phyloP scores from a whole-genome alignment of 2,797 vertebrate species.

The Manis javanica region DNA sequence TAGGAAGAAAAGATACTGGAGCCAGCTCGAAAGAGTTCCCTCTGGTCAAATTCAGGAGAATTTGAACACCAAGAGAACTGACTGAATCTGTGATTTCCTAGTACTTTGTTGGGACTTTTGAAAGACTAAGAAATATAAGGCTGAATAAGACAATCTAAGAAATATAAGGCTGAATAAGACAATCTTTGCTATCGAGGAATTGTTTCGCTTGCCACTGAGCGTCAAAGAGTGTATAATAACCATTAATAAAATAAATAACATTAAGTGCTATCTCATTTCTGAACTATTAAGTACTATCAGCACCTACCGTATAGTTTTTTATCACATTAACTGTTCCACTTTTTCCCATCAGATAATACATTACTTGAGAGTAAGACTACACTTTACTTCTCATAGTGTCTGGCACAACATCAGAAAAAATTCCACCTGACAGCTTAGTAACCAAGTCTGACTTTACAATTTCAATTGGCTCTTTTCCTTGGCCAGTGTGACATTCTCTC shows the following conservation, averaged over 20 bases:
- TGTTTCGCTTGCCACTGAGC: not conserved
- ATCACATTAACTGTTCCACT: conserved; percentile 8
- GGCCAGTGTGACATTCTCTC: not conserved
- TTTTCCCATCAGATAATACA: not conserved
- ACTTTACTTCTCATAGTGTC: not conserved
- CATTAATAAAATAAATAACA: conserved; percentile 37
- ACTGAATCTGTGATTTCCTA: not conserved
- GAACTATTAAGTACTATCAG: conserved; percentile 16
- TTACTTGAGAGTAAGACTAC: not conserved
- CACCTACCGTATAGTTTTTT: not conserved
- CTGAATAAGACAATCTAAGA: not conserved
- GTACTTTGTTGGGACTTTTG: not conserved
- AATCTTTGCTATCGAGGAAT: not conserved
- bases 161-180: not conserved
- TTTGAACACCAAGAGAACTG: not conserved
- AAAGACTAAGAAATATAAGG: conserved; percentile 24
- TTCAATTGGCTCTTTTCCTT: not conserved
- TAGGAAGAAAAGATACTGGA: not conserved
- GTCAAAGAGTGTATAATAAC: not conserved
- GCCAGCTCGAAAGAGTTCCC: not conserved
- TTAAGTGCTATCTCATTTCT: conserved; percentile 33
- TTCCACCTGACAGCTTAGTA: not conserved
- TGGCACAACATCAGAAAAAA: not conserved
- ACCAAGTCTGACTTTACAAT: not conserved
- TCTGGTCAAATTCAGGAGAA: not conserved